Evolutionary conservation across 2,797 vertebrate species (phyloP).

Genomic region (Amphiprion clarkii): DNA sequence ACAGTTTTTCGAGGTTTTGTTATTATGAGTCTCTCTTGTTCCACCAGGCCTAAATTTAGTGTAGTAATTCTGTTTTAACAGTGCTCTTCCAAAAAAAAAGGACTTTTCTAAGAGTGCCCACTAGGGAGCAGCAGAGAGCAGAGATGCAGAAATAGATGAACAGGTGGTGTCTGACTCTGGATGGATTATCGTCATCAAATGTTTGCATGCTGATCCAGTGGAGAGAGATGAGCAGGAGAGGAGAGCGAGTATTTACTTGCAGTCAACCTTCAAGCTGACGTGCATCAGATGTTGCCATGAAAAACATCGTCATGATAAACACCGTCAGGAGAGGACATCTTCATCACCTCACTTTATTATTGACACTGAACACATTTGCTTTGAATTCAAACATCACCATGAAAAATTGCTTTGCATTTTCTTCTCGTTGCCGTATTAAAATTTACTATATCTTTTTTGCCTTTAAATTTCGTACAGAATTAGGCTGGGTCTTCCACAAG

Average conservation of each 20-base stretch:
- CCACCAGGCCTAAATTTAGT: neutral
- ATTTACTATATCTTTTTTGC: too few species aligned
- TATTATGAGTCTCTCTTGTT: neutral
- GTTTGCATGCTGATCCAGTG: slow-evolving; percentile 41
- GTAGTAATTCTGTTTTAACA: neutral
- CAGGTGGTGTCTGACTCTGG: slow-evolving; percentile 70
- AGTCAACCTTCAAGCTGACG: slow-evolving; percentile 8
- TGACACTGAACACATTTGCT: too few species aligned
- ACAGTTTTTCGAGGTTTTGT: neutral
- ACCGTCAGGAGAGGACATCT: neutral
- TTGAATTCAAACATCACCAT: too few species aligned
- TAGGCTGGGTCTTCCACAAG: too few species aligned
- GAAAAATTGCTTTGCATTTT: too few species aligned
- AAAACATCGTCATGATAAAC: neutral
- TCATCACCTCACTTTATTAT: too few species aligned
- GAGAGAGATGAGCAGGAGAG: slow-evolving; percentile 19
- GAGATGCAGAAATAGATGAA: slow-evolving; percentile 52
- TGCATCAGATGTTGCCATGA: slow-evolving; percentile 5
- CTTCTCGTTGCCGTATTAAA: too few species aligned
- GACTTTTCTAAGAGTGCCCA: slow-evolving; percentile 45
- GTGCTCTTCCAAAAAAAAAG: neutral
- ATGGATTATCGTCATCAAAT: slow-evolving; percentile 69
- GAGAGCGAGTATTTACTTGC: slow-evolving; percentile 11
- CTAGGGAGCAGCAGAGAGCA: slow-evolving; percentile 66
- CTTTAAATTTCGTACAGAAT: too few species aligned